These are phyloP conservation scores for Cephonodes hylas DNA, from an alignment of 2,888 invertebrate genomes.

Conservation along the genomic window DNA sequence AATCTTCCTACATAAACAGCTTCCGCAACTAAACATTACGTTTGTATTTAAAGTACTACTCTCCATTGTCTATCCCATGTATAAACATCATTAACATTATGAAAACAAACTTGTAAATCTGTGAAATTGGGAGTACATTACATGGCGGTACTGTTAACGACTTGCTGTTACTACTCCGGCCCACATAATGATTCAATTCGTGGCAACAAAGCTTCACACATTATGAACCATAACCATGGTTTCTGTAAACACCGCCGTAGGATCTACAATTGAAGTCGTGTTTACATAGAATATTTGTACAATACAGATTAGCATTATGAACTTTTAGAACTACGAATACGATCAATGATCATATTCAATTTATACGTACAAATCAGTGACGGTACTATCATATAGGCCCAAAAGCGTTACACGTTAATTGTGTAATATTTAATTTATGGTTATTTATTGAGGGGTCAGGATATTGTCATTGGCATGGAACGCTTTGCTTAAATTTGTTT, in stretches of 20 bases:
- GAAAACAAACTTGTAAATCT: constrained; percentile 39
- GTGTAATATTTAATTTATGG: no score
- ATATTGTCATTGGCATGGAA: no score
- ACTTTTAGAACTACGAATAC: not conserved
- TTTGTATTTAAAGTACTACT: not conserved
- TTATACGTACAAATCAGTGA: no score
- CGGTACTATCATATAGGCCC: no score
- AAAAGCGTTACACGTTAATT: no score
- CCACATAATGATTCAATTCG: constrained; percentile 31
- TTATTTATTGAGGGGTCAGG: no score
- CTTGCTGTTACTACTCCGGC: constrained; percentile 21
- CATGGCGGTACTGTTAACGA: constrained; percentile 35
- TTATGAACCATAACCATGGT: not conserved
- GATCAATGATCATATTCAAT: no score
- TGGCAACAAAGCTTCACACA: constrained; percentile 17
- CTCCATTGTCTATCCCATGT: constrained; percentile 22
- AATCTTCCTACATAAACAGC: not conserved
- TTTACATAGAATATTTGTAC: not conserved
- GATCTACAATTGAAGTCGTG: not conserved
- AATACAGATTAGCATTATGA: no score
- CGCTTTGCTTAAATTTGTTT: no score
- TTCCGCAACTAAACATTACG: not conserved
- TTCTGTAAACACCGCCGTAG: not conserved
- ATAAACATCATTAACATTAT: constrained; percentile 28
- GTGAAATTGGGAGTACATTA: constrained; percentile 29